Evolutionary conservation across 1,140 invertebrate species (phyloP), one percentile per base, ranked within the genome.

Genomic region (Phocides pigmalion): DNA sequence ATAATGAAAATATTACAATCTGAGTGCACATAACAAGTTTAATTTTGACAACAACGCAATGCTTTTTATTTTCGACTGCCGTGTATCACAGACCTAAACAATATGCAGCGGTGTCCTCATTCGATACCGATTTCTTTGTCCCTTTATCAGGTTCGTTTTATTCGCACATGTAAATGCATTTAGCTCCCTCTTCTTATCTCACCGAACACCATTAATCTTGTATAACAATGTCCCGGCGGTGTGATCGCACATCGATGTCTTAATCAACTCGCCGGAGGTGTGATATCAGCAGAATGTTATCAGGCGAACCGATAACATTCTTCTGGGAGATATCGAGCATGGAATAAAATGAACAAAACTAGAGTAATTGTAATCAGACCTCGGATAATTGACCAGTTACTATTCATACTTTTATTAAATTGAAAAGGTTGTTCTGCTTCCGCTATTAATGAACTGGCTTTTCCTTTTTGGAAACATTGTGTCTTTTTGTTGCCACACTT

Each of bases 111-210:
- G 15, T 62, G 69, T 75, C 72, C 69, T 76, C 71, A 83, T 82
- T 80, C 79, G 74, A 75, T 59, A 68, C 80, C 50, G 81, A 79
- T 70, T 85, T 82, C 81, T 84, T 88, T 81, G 84, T 87, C 76
- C 73, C 82, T 83, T 87, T 88, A 87, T 87, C 86, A 70, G 78
- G 62, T 59, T 76, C 76, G 73, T 76, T 82, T 87, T 82, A 81
- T 87, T 90, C 79, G 80, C 86, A 89, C 88, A 90, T 89, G 86
- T 87, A 87, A 87, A 90, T 88, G 84, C 88, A 90, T 89, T 90
- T 88, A 86, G 81, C 84, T 87, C 81, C 82, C 85, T 84, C 79
- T 75, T 80, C 75, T 90, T 90, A 90, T 90, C 88, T 77, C 59
- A 35, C 46, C 39, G 80, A 79, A 87, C 86, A 89, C 85, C 81